Percentiles rank a stretch among this genome's conserved stretches.
Evolutionary conservation across 30 jellyfish, hydroid and myxozoan species (phyloP).

Genomic region (Mastigias papua): DNA sequence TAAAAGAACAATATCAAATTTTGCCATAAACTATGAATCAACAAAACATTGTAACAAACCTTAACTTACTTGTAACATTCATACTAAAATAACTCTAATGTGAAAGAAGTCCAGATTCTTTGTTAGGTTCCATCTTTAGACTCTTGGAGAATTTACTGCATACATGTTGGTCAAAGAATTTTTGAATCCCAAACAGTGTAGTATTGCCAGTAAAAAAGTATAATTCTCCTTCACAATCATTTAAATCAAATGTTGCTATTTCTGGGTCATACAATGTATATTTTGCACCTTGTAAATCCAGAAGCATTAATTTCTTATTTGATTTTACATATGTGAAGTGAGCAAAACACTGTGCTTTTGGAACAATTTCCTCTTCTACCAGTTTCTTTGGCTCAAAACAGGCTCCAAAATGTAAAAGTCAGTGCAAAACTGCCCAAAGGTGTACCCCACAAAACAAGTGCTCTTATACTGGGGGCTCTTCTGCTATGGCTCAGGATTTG

Average conservation of each 20-base stretch:
- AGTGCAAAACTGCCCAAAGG: too few species aligned
- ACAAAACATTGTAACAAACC: not conserved
- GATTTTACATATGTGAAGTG: constrained; percentile 43
- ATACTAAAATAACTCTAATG: not conserved
- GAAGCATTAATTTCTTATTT: constrained; percentile 41
- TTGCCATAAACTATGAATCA: too few species aligned
- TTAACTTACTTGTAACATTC: not conserved
- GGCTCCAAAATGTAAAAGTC: too few species aligned
- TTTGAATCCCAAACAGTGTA: not conserved
- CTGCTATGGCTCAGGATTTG: too few species aligned
- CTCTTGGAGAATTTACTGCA: not conserved
- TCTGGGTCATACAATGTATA: constrained; percentile 57
- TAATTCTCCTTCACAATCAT: not conserved
- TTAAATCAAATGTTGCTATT: constrained; percentile 30
- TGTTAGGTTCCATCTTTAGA: not conserved
- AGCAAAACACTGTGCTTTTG: constrained; percentile 52
- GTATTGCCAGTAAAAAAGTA: not conserved
- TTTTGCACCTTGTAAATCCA: constrained; percentile 46
- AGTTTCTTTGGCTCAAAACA: too few species aligned
- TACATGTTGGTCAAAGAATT: not conserved
- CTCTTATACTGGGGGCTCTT: too few species aligned
- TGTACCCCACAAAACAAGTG: too few species aligned
- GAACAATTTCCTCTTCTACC: constrained; percentile 8
- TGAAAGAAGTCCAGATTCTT: too few species aligned
- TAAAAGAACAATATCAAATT: not conserved